Evolutionary conservation across 2,797 vertebrate species (phyloP), one percentile per base, ranked within the genome.

Genomic region (Spea hammondii): DNA sequence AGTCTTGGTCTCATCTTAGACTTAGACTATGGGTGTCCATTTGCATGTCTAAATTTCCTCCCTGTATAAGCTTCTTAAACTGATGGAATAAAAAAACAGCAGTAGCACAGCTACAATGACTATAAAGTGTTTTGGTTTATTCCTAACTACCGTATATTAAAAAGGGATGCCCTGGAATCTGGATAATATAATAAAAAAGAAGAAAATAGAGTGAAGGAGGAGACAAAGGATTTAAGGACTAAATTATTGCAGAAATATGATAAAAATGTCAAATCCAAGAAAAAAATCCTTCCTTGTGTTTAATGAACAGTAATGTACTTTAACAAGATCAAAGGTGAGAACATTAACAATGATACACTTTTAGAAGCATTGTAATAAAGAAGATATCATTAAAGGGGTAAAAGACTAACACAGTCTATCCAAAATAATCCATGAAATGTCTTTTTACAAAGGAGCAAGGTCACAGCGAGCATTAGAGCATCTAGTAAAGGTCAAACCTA

Each of bases 311-410:
- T 5, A 46, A 14, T 12, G 65, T 44, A 71, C 59, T 46, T 76
- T 65, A 69, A 12, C 47, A 65, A 81, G 65, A 59, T 44, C 47
- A 72, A 11, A 68, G 54, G 46, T 65, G 17, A 8, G 17, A 57
- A 72, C 76, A 60, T 50, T 81, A 72, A 47, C 57, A 65, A 51
- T 62, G 66, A 80, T 51, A 50, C 54, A 48, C 60, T 65, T 60
- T 80, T 66, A 65, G 57, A 49, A 53, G 65, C 65, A 54, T 60
- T 65, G 51, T 65, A 17, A 73, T 76, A 76, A 70, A 71, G 57
- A 71, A 76, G 68, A 76, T 17, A 17, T 80, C 47, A 70, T 75
- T 70, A 70, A 14, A 54, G 45, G 70, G 60, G 44, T 32, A 14
- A 62, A 60, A 54, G 53, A 14, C 48, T 54, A 55, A 54, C 65